A percentile compares a stretch with the other conserved stretches of the same genome.
Conservation (phyloP, 2,797 vertebrate genomes). For the Gorsachius magnificus region DNA sequence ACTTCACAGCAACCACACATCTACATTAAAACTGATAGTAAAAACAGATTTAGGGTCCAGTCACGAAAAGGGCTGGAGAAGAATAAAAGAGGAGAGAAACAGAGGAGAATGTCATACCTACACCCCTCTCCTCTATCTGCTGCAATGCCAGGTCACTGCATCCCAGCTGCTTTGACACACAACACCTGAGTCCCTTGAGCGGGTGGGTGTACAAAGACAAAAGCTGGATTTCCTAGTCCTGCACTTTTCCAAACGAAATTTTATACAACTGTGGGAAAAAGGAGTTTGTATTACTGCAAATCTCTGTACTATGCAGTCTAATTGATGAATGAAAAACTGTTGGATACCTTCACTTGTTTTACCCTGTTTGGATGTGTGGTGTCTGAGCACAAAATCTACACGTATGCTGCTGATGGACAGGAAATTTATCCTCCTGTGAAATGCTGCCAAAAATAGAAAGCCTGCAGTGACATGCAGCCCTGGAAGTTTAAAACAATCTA, state of each 20-base stretch:
- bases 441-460: background rate
- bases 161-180: background rate
- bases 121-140: background rate
- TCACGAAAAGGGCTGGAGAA: background rate
- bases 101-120: background rate
- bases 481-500: background rate
- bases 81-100: background rate
- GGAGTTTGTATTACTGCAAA: background rate
- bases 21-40: background rate
- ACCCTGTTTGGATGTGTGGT: background rate
- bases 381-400: background rate
- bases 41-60: background rate
- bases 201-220: background rate
- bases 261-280: background rate
- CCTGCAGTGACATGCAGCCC: background rate
- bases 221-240: background rate
- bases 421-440: background rate
- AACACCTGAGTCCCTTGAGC: rapidly evolving
- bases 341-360: background rate
- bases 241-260: background rate
- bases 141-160: background rate
- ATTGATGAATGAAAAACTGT: background rate
- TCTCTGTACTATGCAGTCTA: background rate
- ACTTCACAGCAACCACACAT: background rate
- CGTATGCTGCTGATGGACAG: background rate